Evolutionary conservation across 2,888 invertebrate species (phyloP).

Genomic region (Byasa hedistus): DNA sequence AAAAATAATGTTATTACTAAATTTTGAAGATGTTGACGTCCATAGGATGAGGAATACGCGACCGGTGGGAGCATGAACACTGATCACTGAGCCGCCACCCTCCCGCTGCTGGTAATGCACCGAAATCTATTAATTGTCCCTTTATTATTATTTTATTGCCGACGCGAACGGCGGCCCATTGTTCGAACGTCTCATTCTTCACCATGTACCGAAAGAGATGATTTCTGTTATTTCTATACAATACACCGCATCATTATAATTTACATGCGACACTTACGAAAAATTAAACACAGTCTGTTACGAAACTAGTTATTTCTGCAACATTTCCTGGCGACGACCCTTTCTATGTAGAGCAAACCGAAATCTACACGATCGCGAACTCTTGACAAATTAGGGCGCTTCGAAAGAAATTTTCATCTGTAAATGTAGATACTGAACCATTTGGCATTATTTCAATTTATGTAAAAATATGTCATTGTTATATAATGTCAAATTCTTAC

Average conservation of each 20-base stretch:
- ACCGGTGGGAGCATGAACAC: conserved; percentile 8
- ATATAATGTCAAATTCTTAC: no score
- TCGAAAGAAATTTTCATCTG: no score
- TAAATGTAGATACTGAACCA: no score
- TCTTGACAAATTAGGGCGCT: no score
- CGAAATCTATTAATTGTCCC: conserved; percentile 76
- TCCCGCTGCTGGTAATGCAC: conserved; percentile 60
- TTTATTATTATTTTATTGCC: conserved; percentile 77
- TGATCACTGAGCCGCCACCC: conserved; percentile 18
- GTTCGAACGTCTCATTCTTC: conserved; percentile 35
- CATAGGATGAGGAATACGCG: conserved; percentile 43
- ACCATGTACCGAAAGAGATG: not conserved
- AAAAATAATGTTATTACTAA: not conserved
- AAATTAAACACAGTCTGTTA: no score
- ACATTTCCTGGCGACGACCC: no score
- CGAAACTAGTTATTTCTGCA: no score
- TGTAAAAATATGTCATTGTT: no score
- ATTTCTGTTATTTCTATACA: not conserved
- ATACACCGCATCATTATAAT: not conserved
- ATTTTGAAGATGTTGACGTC: not conserved
- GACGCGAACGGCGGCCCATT: conserved; percentile 40
- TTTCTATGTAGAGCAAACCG: no score
- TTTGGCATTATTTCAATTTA: no score
- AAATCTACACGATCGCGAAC: no score
- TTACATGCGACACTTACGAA: not conserved